Conservation (phyloP, 2,888 invertebrate genomes). For the Ephialtes manifestator region DNA sequence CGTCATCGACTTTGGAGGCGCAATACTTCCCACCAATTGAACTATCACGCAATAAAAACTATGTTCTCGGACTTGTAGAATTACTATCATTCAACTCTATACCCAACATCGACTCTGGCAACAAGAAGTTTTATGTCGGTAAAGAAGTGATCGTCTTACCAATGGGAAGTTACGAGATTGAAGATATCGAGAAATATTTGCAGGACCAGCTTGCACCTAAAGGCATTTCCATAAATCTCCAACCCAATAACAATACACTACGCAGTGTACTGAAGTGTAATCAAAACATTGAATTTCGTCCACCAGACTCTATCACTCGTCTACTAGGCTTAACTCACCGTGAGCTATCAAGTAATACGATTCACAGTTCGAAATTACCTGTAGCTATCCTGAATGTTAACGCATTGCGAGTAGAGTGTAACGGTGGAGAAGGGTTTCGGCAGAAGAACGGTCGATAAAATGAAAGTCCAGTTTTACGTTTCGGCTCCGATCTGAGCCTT, state of each 20-base stretch:
- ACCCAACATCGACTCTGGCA: conserved; percentile 76
- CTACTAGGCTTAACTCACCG: conserved; percentile 32
- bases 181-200: conserved; percentile 67
- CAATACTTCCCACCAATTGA: conserved; percentile 75
- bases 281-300: not conserved
- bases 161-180: conserved; percentile 77
- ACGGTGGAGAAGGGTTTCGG: no score
- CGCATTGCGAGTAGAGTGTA: no score
- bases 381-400: conserved; percentile 43
- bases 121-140: conserved; percentile 2
- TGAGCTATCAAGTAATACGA: conserved; percentile 23
- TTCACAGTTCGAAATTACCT: conserved; percentile 65
- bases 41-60: conserved; percentile 69
- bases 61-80: conserved; percentile 76
- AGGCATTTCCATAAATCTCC: conserved; percentile 7
- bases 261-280: conserved; percentile 51
- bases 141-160: conserved; percentile 64
- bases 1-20: no score
- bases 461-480: no score
- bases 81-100: conserved; percentile 77
- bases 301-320: conserved; percentile 43
- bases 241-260: conserved; percentile 32
- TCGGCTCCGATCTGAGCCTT: no score
- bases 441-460: no score
- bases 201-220: not conserved